Evolutionary conservation across 2,888 invertebrate genomes (phyloP).

Genomic region (Chrysolina haemoptera): DNA sequence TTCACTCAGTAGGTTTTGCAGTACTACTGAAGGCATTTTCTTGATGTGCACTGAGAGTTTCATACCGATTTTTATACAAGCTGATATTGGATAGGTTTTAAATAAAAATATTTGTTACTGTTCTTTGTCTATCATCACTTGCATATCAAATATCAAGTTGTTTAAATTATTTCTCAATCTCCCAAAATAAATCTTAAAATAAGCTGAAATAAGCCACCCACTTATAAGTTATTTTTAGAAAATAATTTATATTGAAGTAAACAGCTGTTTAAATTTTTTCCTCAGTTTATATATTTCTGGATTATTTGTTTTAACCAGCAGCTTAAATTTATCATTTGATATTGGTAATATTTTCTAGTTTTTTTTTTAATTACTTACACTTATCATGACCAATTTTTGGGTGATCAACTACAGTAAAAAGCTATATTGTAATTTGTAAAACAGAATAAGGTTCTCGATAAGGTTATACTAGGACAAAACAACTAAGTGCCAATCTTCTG

Average conservation of each 20-base stretch:
- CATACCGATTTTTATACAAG: conserved; percentile 25
- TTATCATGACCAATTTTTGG: no score
- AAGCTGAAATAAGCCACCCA: conserved; percentile 25
- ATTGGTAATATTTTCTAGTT: no score
- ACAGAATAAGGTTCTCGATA: no score
- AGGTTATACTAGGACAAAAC: no score
- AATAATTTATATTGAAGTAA: conserved; percentile 7
- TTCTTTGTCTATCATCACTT: background rate
- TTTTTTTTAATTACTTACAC: no score
- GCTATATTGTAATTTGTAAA: no score
- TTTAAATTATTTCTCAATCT: conserved; percentile 2
- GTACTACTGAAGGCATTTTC: conserved; percentile 19
- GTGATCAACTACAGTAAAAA: no score
- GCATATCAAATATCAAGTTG: background rate
- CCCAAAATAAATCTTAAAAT: conserved; percentile 28
- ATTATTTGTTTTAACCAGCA: background rate
- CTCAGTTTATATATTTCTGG: background rate
- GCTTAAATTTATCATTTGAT: background rate
- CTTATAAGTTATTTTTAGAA: conserved; percentile 31
- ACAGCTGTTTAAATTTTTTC: conserved; percentile 13
- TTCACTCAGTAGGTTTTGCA: background rate
- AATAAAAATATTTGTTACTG: conserved; percentile 27
- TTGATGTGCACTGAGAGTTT: conserved; percentile 11
- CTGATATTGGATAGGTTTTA: background rate
- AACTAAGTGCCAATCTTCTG: no score